phyloP scores from a whole-genome alignment of 2,113 vertebrate species.

The Nothoprocta pentlandii region DNA sequence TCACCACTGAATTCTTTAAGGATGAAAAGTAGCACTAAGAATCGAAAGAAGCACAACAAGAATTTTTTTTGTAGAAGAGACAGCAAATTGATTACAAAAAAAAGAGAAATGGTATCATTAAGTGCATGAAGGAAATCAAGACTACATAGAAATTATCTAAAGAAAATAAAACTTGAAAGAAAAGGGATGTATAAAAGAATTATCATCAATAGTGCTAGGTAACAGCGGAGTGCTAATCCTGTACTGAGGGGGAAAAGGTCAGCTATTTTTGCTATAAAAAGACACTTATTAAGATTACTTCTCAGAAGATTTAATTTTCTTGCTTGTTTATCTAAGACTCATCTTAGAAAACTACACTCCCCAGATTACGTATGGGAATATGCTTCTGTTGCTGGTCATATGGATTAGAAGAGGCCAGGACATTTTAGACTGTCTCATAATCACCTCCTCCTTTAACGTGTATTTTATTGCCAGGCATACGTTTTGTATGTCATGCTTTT shows the following conservation, averaged over 20 bases:
- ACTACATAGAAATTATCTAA: accelerated
- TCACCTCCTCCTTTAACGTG: neutral
- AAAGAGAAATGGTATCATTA: neutral
- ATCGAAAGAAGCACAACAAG: neutral
- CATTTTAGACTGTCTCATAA: neutral
- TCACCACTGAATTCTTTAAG: neutral
- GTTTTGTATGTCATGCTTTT: neutral
- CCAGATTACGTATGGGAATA: neutral
- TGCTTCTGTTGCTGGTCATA: neutral
- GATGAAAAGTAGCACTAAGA: neutral
- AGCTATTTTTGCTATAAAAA: neutral
- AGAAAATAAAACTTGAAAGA: neutral
- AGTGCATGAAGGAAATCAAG: neutral
- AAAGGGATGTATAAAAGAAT: neutral
- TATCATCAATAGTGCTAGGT: neutral
- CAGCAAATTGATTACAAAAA: neutral
- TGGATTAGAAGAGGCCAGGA: neutral
- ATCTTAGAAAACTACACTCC: neutral
- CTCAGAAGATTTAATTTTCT: neutral
- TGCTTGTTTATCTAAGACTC: neutral
- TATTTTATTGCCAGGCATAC: neutral
- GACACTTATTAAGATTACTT: neutral
- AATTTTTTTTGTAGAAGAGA: neutral
- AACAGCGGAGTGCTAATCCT: neutral
- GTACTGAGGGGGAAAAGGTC: neutral